phyloP scores from a whole-genome alignment of 1,140 invertebrate species.

The Fopius arisanus region DNA sequence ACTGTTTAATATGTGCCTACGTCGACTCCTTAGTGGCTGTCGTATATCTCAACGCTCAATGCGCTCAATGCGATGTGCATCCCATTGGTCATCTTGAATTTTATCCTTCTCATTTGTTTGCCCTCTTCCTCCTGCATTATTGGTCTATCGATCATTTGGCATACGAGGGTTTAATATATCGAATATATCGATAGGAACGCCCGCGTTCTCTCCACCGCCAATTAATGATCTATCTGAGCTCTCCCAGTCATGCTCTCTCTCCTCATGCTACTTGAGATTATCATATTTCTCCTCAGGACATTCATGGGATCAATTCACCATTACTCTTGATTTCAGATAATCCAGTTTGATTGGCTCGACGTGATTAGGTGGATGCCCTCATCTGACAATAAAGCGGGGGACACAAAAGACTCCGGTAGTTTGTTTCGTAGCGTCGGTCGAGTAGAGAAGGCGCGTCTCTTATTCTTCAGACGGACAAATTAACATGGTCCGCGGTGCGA shows the following conservation, averaged over 20 bases:
- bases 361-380: not conserved
- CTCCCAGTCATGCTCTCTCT: too few relatives aligned
- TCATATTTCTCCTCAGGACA: not conserved
- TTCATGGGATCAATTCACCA: not conserved
- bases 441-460: constrained; percentile 32
- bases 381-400: constrained; percentile 34
- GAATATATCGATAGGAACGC: not conserved
- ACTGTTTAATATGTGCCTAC: constrained; percentile 55
- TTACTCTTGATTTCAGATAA: not conserved
- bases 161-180: constrained; percentile 30
- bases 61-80: not conserved
- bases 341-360: not conserved
- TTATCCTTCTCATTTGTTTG: not conserved
- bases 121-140: constrained; percentile 22
- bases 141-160: constrained; percentile 37
- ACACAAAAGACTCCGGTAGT: constrained; percentile 49
- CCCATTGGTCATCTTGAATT: constrained; percentile 6
- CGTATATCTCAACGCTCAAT: constrained; percentile 16
- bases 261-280: not conserved
- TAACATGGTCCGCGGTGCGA: constrained; percentile 51
- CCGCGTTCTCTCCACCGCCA: not conserved
- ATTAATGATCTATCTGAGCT: constrained; percentile 11
- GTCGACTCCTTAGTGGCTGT: constrained; percentile 27
- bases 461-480: constrained; percentile 50
- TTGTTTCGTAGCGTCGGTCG: constrained; percentile 47